phyloP scores from a whole-genome alignment of 1,140 invertebrate genomes.

The Adelges cooleyi region DNA sequence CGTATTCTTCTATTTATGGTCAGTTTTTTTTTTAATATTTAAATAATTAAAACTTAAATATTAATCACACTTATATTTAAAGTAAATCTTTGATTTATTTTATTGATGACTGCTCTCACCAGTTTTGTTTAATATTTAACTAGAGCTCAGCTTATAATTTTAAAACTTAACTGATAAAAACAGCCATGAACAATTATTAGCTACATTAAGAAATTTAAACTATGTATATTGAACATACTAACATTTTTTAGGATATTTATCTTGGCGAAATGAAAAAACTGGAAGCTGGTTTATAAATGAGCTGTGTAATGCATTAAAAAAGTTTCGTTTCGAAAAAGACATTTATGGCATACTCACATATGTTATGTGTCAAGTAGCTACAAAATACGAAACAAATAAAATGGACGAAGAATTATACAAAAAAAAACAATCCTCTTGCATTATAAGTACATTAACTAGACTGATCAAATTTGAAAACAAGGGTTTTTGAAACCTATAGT shows the following conservation, averaged over 20 bases:
- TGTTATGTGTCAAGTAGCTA: constrained; percentile 71
- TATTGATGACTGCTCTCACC: no score
- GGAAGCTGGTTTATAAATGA: constrained; percentile 94
- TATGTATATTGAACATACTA: no score
- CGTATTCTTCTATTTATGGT: constrained; percentile 87
- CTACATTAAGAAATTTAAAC: no score
- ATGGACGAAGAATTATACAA: constrained; percentile 73
- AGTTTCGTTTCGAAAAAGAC: constrained; percentile 61
- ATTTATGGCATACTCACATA: constrained; percentile 77
- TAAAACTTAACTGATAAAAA: no score
- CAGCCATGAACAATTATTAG: no score
- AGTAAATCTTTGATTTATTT: no score
- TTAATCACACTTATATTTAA: no score
- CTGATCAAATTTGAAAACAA: constrained; percentile 57
- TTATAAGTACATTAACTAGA: constrained; percentile 84
- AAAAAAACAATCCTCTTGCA: constrained; percentile 90
- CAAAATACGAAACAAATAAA: constrained; percentile 85
- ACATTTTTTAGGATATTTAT: constrained; percentile 50
- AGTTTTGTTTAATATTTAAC: no score
- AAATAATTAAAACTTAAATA: no score
- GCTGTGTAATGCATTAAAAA: constrained; percentile 62
- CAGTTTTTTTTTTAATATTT: constrained; percentile 32
- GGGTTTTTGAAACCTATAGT: no score
- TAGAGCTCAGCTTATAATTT: no score
- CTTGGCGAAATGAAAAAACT: constrained; percentile 82